These are phyloP conservation scores for Paralichthys olivaceus DNA, from an alignment of 2,113 vertebrate species.

Conservation along the genomic window DNA sequence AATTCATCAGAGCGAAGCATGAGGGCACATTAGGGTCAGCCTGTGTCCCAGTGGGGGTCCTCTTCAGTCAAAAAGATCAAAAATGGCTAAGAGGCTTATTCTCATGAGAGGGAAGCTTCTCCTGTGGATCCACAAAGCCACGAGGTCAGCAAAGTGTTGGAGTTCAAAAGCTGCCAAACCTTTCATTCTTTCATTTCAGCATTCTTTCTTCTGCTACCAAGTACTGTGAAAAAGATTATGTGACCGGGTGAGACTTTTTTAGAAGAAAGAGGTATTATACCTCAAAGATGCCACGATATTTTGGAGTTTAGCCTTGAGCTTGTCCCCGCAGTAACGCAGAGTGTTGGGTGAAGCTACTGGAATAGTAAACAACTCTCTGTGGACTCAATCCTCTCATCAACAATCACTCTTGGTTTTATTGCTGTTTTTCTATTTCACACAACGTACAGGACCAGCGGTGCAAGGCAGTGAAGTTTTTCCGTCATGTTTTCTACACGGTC, in stretches of 20 bases:
- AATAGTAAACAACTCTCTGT: slow-evolving; percentile 21
- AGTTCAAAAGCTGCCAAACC: slow-evolving; percentile 37
- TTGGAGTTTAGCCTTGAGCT: neutral
- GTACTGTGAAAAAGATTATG: neutral
- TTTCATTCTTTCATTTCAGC: neutral
- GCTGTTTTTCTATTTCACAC: slow-evolving; percentile 23
- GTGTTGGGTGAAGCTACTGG: slow-evolving; percentile 26
- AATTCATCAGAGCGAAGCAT: slow-evolving; percentile 28
- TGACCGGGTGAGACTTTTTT: neutral
- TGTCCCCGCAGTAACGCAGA: slow-evolving; percentile 1
- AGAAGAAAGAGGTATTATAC: neutral
- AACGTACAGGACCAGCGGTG: slow-evolving; percentile 12
- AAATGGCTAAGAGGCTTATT: slow-evolving; percentile 57
- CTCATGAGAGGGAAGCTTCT: slow-evolving; percentile 43
- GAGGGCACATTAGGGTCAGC: slow-evolving; percentile 42
- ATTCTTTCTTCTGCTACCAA: neutral
- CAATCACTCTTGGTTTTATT: slow-evolving; percentile 33
- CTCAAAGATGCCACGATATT: slow-evolving; percentile 2
- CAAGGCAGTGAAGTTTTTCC: slow-evolving; percentile 11
- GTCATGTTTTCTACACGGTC: slow-evolving; percentile 8
- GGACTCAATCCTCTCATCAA: slow-evolving; percentile 31
- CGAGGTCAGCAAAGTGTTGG: slow-evolving; percentile 36
- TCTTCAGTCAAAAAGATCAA: slow-evolving; percentile 50
- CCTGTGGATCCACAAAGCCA: slow-evolving; percentile 29
- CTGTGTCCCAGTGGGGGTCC: slow-evolving; percentile 44